phyloP scores from a whole-genome alignment of 1,140 invertebrate genomes.

The Zaprionus ghesquierei region DNA sequence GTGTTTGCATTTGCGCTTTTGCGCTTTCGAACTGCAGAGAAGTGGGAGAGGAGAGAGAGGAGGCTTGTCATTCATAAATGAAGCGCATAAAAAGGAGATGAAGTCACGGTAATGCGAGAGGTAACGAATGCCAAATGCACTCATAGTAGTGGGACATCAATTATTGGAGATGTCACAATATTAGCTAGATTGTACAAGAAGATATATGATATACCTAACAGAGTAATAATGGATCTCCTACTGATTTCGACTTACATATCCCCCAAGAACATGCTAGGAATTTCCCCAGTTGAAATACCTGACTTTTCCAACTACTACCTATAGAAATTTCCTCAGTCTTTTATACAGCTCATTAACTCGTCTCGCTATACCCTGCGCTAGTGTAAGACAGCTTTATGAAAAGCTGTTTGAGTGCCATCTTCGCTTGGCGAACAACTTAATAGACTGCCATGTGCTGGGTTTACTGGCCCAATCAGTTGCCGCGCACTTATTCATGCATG shows the following conservation, averaged over 20 bases:
- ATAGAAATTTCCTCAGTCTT: not conserved
- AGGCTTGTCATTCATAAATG: conserved; percentile 70
- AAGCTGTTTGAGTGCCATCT: conserved; percentile 33
- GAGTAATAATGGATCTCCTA: no score
- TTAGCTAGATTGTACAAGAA: no score
- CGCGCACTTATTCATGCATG: conserved; percentile 23
- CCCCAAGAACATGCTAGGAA: no score
- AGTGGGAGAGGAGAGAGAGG: not conserved
- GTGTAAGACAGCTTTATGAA: conserved; percentile 22
- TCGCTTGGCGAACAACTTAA: conserved; percentile 26
- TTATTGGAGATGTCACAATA: no score
- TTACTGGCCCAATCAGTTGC: not conserved
- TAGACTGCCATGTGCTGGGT: conserved; percentile 9
- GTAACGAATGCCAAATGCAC: not conserved
- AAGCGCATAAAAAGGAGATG: conserved; percentile 34
- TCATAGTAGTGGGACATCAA: not conserved
- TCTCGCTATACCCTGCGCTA: not conserved
- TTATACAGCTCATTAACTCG: not conserved
- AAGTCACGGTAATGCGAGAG: no score
- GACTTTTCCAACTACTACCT: not conserved
- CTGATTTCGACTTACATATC: no score
- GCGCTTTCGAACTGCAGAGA: not conserved
- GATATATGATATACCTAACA: no score
- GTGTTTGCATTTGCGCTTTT: conserved; percentile 61
- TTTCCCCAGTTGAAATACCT: not conserved